Percentiles rank a stretch among this genome's conserved stretches.
Conservation (phyloP, 2,113 vertebrate species). For the Sakesphorus luctuosus region DNA sequence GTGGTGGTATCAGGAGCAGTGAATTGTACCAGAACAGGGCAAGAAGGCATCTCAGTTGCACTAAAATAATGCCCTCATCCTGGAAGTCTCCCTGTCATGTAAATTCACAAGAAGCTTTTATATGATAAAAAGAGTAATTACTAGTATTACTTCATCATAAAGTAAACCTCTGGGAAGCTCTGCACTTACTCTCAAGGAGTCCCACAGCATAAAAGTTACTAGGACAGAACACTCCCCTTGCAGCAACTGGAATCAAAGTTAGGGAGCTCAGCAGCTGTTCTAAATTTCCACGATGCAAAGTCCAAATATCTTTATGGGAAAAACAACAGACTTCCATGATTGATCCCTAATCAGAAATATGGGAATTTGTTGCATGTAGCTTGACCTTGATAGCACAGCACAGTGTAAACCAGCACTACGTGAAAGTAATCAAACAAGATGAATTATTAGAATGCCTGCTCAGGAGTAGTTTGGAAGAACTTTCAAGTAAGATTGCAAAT, state of each 20-base stretch:
- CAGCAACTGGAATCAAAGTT: background rate
- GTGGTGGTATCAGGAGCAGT: accelerated
- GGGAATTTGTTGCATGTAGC: accelerated
- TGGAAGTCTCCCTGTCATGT: background rate
- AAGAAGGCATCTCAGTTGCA: background rate
- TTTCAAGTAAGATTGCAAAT: background rate
- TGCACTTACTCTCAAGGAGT: background rate
- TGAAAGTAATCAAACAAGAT: background rate
- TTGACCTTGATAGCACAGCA: background rate
- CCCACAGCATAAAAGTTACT: background rate
- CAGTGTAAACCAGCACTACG: background rate
- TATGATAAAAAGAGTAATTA: background rate
- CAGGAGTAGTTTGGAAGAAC: background rate
- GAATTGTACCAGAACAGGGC: background rate
- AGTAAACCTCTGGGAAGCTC: background rate
- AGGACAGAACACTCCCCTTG: background rate
- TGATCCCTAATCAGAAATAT: background rate
- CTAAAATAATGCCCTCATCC: background rate
- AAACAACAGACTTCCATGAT: background rate
- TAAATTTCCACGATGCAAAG: background rate
- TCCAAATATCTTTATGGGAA: background rate
- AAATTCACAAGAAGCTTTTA: background rate
- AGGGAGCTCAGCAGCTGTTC: background rate
- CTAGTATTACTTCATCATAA: background rate
- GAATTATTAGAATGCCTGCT: background rate